Base-by-base conservation (phyloP, 2,888 invertebrate genomes). In the Nineta flava region DNA sequence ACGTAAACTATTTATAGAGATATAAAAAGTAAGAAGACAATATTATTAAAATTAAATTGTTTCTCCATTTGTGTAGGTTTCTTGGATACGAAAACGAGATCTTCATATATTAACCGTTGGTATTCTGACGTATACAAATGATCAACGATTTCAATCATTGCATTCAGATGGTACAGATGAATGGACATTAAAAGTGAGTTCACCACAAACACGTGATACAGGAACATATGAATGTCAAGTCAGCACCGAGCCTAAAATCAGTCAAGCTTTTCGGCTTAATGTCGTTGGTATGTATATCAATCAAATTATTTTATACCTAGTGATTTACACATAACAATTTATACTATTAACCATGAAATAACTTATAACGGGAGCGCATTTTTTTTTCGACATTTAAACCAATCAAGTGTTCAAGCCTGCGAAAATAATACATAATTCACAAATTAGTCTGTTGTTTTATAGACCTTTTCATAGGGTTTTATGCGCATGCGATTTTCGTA, bases 21-120 rank as follows among this genome's bases (percentile, higher is more conserved):
- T n/a, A n/a, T n/a, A n/a, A n/a, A 19, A 19, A 19, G 19, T 19
- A 19, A 19, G 19, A 19, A n/a, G n/a, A n/a, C n/a, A n/a, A n/a
- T 5, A 26, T 26, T 7, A 6, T 26, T 26, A 26, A 26, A 26
- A 7, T 26, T 26, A 7, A 26, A 26, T 26, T 26, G 7, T 26
- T 26, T 26, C 26, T 26, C n/a, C 26, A 26, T 26, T 26, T 26
- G 4, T 62, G 1, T 67, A 86, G 86, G 86, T 88, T 12, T 87
- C 87, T 10, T 87, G 87, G 87, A 87, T 87, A 57, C 73, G 88
- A 9, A 85, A 87, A 61, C 74, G 87, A 12, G 87, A 88, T 63
- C 72, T 87, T 40, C 87, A 87, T 71, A 79, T 82, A 56, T 68
- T 82, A 46, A 83, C 82, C 15, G 81, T 81, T 17, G 81, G 81